Percentiles rank a stretch among this genome's conserved stretches.
phyloP scores from a whole-genome alignment of 1,140 invertebrate species.

The Plodia interpunctella region DNA sequence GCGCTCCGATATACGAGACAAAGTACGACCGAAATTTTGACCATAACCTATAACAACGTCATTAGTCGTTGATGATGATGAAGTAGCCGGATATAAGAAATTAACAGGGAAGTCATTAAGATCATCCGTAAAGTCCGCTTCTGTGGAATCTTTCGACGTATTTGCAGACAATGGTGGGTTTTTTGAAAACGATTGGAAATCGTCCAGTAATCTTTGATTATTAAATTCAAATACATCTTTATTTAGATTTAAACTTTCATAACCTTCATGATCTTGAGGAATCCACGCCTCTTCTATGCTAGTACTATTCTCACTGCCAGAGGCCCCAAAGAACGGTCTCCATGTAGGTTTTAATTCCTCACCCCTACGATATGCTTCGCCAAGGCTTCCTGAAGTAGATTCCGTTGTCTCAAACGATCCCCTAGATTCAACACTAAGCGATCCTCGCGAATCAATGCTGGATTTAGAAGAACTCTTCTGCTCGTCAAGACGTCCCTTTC shows the following conservation, averaged over 20 bases:
- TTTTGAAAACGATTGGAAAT: conserved; percentile 74
- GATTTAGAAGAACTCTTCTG: conserved; percentile 79
- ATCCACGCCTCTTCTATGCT: conserved; percentile 89
- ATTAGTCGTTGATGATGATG: conserved; percentile 72
- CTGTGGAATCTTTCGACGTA: conserved; percentile 79
- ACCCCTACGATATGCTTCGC: conserved; percentile 80
- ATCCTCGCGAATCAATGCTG: conserved; percentile 79
- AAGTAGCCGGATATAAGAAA: conserved; percentile 82
- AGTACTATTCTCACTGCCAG: conserved; percentile 83
- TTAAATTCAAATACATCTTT: conserved; percentile 72
- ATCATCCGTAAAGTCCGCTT: conserved; percentile 84
- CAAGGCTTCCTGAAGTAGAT: conserved; percentile 85
- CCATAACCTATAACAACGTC: conserved; percentile 84
- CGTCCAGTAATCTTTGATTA: conserved; percentile 68
- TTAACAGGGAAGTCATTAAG: conserved; percentile 84
- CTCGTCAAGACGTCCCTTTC: conserved; percentile 68
- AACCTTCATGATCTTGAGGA: conserved; percentile 84
- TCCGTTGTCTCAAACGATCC: conserved; percentile 84
- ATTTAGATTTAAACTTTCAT: conserved; percentile 73
- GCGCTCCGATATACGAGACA: conserved; percentile 90
- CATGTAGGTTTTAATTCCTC: conserved; percentile 86
- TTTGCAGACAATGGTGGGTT: conserved; percentile 78
- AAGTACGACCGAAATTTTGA: conserved; percentile 84
- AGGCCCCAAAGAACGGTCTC: conserved; percentile 88
- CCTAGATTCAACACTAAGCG: conserved; percentile 80